Evolutionary conservation across 2,888 invertebrate species (phyloP), one percentile per base, ranked within the genome.

Genomic region (Mesorhabditis belari): DNA sequence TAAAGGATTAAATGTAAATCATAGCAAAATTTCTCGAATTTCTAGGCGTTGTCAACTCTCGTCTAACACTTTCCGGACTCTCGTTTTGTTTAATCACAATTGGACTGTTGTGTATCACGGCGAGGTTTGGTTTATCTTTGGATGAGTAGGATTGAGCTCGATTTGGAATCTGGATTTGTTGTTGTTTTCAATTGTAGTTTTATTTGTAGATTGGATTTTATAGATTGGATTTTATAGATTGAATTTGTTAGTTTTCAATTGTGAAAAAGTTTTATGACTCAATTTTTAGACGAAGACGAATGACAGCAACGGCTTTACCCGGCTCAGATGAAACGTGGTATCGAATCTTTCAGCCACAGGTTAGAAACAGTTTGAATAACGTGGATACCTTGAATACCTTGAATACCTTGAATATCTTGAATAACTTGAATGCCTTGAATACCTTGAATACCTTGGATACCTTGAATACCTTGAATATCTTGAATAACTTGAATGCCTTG

Each of bases 51-150:
- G 70, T 73, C 3, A 73, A 73, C 58, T 73, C 73, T 19, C 63
- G 73, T 17, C 58, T 73, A 25, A 73, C 73, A 0, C 67, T 73
- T 24, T 69, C 69, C 49, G 73, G 73, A 17, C 66, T 73, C 19
- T 70, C 73, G n/a, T 73, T 73, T 59, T 73, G 73, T 49, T 67
- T 73, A 53, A 69, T 73, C 49, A 73, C 73, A 17, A 70, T 73
- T 50, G 73, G 73, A 62, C 51, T 73, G 23, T 63, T 73, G 17
- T 73, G 73, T 56, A 67, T 73, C 29, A 69, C 69, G 17, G 73
- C 70, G 2, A 63, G 69, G 66, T 63, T 28, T 27, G 59, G 9
- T 1, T n/a, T 59, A 57, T 49, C 29, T 44, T 57, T 24, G 49
- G 23, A 57, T 12, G 26, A 19, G 49, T n/a, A n/a, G 17, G 35